A percentile compares a stretch with the other conserved stretches of the same genome.
Conservation (phyloP, 2,113 vertebrate species). For the Eclectus roratus region DNA sequence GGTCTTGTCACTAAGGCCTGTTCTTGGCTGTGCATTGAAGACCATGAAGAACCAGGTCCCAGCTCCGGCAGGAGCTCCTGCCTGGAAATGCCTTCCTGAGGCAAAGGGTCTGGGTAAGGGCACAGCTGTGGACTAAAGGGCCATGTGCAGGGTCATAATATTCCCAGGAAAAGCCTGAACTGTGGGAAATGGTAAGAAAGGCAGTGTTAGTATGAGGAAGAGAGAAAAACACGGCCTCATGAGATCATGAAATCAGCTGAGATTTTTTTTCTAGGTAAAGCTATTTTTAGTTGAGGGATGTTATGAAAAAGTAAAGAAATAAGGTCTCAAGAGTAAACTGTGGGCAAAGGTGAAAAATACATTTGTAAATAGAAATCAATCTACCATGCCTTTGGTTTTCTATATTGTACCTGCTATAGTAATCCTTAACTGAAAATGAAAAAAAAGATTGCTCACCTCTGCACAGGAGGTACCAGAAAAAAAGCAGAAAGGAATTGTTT, state of each 20-base stretch:
- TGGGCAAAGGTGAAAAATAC: background rate
- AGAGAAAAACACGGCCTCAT: background rate
- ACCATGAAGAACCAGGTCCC: background rate
- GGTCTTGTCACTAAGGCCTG: background rate
- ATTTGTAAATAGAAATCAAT: background rate
- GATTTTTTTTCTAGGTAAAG: background rate
- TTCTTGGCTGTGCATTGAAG: background rate
- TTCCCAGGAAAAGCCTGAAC: background rate
- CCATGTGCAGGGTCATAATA: accelerated
- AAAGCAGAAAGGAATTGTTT: background rate
- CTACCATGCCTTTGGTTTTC: background rate
- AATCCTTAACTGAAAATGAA: background rate
- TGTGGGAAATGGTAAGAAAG: background rate
- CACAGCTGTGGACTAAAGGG: background rate
- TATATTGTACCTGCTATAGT: background rate
- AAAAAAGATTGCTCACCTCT: background rate
- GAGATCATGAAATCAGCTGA: background rate
- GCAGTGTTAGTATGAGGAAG: background rate
- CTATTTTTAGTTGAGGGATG: background rate
- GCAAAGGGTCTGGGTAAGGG: background rate
- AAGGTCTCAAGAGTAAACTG: background rate
- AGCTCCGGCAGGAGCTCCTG: background rate
- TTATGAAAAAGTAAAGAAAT: background rate
- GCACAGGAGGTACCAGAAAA: background rate
- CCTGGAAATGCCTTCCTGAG: background rate